phyloP scores from a whole-genome alignment of 2,113 vertebrate genomes.

The Elaphurus davidianus region DNA sequence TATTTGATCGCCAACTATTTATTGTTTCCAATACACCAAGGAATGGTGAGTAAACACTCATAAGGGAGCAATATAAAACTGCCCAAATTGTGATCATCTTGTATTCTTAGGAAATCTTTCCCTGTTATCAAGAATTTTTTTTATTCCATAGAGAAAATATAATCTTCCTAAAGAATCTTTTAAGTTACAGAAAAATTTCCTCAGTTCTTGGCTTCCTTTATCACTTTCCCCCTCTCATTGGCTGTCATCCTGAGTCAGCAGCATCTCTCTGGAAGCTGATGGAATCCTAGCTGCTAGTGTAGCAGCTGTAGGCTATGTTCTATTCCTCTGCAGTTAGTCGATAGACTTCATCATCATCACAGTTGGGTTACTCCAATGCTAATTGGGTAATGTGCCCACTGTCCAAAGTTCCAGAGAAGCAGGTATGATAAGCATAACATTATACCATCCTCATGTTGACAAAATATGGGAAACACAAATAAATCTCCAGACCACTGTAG shows the following conservation, averaged over 20 bases:
- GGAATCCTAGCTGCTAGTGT: neutral
- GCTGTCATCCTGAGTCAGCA: neutral
- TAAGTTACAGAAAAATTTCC: neutral
- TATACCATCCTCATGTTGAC: neutral
- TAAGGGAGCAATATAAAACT: neutral
- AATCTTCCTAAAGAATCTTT: neutral
- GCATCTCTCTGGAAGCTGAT: neutral
- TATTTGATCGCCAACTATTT: neutral
- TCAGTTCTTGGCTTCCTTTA: neutral
- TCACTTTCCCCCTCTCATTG: neutral
- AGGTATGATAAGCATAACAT: neutral
- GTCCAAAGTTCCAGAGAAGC: neutral
- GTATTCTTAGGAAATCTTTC: neutral
- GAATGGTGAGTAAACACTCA: neutral
- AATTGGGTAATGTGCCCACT: neutral
- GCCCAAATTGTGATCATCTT: neutral
- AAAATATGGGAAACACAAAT: neutral
- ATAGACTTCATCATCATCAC: neutral
- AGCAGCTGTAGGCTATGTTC: neutral
- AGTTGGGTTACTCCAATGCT: neutral
- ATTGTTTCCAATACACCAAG: neutral
- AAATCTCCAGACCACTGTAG: neutral
- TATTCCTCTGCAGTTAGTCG: neutral
- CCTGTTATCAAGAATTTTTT: neutral
- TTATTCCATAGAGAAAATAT: neutral